Evolutionary conservation across 2,888 invertebrate genomes (phyloP).

Genomic region (Lepas anatifera): DNA sequence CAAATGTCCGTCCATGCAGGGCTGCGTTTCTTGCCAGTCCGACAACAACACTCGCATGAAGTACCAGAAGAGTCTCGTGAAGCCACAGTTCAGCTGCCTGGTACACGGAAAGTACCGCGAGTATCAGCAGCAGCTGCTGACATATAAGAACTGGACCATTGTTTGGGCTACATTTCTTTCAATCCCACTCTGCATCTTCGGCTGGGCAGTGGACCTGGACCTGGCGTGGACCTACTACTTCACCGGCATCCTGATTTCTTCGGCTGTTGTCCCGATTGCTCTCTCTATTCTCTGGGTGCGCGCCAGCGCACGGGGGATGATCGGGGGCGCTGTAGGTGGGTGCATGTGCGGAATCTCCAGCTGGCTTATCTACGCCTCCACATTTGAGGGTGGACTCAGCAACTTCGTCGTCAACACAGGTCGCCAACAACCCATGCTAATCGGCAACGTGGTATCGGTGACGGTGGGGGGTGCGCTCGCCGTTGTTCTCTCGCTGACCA

Average conservation of each 20-base stretch:
- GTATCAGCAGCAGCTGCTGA: conserved; percentile 31
- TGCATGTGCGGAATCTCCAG: conserved; percentile 29
- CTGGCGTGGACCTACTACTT: conserved; percentile 34
- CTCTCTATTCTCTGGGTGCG: conserved; percentile 31
- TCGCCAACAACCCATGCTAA: conserved; percentile 32
- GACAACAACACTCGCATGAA: conserved; percentile 29
- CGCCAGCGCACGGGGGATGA: conserved; percentile 31
- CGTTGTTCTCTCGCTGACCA: conserved; percentile 24
- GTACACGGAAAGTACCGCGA: conserved; percentile 31
- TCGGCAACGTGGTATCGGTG: conserved; percentile 33
- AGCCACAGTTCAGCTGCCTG: conserved; percentile 30
- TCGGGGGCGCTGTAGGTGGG: conserved; percentile 32
- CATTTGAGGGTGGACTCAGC: conserved; percentile 30
- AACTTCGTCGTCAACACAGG: conserved; percentile 30
- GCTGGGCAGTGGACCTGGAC: conserved; percentile 30
- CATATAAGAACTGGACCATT: conserved; percentile 33
- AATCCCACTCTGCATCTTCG: conserved; percentile 32
- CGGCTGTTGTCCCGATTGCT: conserved; percentile 33
- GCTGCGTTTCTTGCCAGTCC: conserved; percentile 3
- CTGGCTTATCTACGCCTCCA: conserved; percentile 32
- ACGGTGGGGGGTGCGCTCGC: conserved; percentile 30
- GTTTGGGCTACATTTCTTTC: conserved; percentile 31
- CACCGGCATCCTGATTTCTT: conserved; percentile 35
- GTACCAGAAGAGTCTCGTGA: conserved; percentile 28
- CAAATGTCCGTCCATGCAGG: not conserved